Conservation (phyloP, 2,888 invertebrate genomes). For the Himalopsyche tibetana region DNA sequence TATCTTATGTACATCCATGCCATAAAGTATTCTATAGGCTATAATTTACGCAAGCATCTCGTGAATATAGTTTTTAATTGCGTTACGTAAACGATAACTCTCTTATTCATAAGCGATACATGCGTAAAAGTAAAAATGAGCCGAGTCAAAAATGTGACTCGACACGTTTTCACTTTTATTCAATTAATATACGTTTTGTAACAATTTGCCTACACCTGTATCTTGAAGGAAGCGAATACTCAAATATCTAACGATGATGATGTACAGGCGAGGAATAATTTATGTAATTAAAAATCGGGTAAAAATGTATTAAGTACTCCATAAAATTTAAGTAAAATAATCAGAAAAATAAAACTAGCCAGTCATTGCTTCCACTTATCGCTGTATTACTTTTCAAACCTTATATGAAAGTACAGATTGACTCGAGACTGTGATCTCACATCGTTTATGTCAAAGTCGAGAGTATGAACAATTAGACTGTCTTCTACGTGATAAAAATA, state of each 20-base stretch:
- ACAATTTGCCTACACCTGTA: conserved; percentile 8
- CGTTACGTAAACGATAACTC: conserved; percentile 26
- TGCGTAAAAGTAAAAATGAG: not conserved
- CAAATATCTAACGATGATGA: not conserved
- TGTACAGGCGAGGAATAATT: not conserved
- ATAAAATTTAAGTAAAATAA: conserved; percentile 25
- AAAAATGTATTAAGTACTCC: conserved; percentile 18
- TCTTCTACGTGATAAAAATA: too few relatives aligned
- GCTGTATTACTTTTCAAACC: too few relatives aligned
- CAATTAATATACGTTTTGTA: conserved; percentile 22
- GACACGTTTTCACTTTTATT: not conserved
- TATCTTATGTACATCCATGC: conserved; percentile 58
- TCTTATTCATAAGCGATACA: conserved; percentile 15
- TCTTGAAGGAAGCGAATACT: conserved; percentile 17
- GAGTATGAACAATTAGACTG: too few relatives aligned
- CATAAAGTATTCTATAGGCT: conserved; percentile 59
- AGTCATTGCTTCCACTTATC: conserved; percentile 1
- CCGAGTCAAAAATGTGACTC: not conserved
- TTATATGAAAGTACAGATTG: too few relatives aligned
- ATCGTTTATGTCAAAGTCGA: too few relatives aligned
- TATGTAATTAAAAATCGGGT: conserved; percentile 1
- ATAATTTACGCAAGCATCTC: conserved; percentile 41
- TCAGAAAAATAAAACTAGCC: conserved; percentile 2
- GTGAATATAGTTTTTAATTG: conserved; percentile 26
- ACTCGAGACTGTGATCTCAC: too few relatives aligned